Conservation (phyloP, 2,888 invertebrate species). For the Sphaerophoria taeniata region DNA sequence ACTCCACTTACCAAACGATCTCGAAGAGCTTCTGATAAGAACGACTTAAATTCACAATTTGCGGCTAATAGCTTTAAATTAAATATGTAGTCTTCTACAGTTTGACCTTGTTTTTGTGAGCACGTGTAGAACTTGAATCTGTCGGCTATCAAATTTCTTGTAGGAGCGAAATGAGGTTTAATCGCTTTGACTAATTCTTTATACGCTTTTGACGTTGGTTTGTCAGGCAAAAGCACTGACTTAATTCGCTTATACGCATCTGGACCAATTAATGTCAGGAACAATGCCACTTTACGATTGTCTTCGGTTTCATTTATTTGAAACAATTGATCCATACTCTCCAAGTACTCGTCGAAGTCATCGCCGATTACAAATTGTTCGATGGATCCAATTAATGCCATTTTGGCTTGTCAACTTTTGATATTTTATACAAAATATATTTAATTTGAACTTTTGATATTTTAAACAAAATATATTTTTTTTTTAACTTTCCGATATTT, state of each 20-base stretch:
- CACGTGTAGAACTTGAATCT: slow-evolving; percentile 27
- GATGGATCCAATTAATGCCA: slow-evolving; percentile 21
- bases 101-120: slow-evolving; percentile 32
- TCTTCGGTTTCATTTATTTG: slow-evolving; percentile 31
- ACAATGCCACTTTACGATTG: slow-evolving; percentile 26
- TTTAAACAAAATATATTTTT: not conserved
- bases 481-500: slow-evolving; percentile 2
- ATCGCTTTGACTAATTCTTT: slow-evolving; percentile 19
- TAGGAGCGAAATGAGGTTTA: slow-evolving; percentile 27
- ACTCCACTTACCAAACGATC: slow-evolving; percentile 35
- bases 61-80: slow-evolving; percentile 26
- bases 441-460: slow-evolving; percentile 3
- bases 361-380: slow-evolving; percentile 30
- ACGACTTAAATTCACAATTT: slow-evolving; percentile 13
- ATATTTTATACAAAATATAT: slow-evolving; percentile 17
- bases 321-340: slow-evolving; percentile 23
- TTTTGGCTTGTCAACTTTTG: slow-evolving; percentile 7
- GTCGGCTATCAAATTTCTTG: slow-evolving; percentile 27
- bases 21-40: slow-evolving; percentile 22
- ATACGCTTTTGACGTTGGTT: slow-evolving; percentile 4
- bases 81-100: slow-evolving; percentile 23
- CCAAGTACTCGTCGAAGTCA: slow-evolving; percentile 30
- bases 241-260: slow-evolving; percentile 29
- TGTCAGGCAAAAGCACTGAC: slow-evolving; percentile 24
- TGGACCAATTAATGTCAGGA: slow-evolving; percentile 14